Evolutionary conservation across 2,797 vertebrate species (phyloP), one percentile per base, ranked within the genome.

Genomic region (Pseudopleuronectes americanus): DNA sequence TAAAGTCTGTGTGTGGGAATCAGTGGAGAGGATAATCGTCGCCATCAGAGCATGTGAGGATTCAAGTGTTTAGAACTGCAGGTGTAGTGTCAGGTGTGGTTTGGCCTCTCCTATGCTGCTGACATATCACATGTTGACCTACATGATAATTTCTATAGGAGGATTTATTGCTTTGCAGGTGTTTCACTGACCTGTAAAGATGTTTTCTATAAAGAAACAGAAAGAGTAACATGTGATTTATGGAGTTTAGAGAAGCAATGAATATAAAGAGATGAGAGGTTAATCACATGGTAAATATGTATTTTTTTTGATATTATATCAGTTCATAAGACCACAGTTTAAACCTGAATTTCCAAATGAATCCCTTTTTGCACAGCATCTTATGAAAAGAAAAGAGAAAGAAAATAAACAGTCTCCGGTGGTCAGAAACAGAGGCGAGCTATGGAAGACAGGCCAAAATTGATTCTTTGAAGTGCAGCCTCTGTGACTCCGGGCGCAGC

Each of bases 401-500:
- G 12, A 24, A 12, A 9, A 38, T 23, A 4, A 21, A 1, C 5
- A 13, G 2, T 52, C 19, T 49, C 22, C 17, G 10, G 22, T 22
- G 4, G 36, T 38, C 22, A 62, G 19, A 23, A 21, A 43, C 52
- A 21, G 17, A 22, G 4, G 31, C 9, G 38, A 12, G 23, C 56
- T 16, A 21, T 19, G 28, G 21, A 38, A 8, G 14, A 4, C 36
- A 19, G 21, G 48, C 4, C 14, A 49, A 13, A 54, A n/a, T 17
- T 10, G 19, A 47, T 5, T 53, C 5, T 67, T 57, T 28, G n/a
- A 36, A 57, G 56, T 45, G 24, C 21, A 33, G 45, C 36, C 26
- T 57, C 8, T 56, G 54, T 67, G 84, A 77, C 23, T 71, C 60
- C 1, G 21, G 8, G 64, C 43, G 45, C 17, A 51, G 22, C 10